Conservation (phyloP, 2,888 invertebrate genomes). For the Aricia artaxerxes region DNA sequence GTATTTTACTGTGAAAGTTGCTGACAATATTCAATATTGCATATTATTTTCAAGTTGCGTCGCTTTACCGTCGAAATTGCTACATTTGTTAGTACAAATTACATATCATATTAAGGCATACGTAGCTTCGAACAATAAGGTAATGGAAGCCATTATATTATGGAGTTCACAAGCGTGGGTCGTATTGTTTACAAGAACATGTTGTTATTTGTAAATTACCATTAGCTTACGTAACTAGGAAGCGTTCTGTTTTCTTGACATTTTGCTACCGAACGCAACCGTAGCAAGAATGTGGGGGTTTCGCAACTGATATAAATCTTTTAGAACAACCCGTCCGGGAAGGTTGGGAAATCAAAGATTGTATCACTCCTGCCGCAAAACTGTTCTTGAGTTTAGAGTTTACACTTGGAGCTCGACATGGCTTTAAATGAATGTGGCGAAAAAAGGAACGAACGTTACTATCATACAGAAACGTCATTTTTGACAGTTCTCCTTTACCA, state of each 20-base stretch:
- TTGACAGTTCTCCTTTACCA: too few relatives aligned
- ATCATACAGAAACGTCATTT: too few relatives aligned
- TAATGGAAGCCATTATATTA: conserved; percentile 1
- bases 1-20: too few relatives aligned
- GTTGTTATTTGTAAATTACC: conserved; percentile 31
- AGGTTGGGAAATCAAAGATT: conserved; percentile 17
- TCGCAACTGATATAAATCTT: conserved; percentile 10
- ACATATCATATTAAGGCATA: background rate
- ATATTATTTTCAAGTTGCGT: too few relatives aligned
- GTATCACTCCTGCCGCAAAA: conserved; percentile 11
- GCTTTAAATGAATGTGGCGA: too few relatives aligned
- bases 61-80: too few relatives aligned
- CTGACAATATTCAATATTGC: too few relatives aligned
- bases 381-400: background rate
- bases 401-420: too few relatives aligned
- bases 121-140: background rate
- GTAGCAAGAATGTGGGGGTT: conserved; percentile 3
- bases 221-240: conserved; percentile 34
- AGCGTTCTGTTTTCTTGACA: conserved; percentile 35
- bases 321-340: background rate
- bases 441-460: too few relatives aligned
- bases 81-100: background rate
- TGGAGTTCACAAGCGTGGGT: conserved; percentile 1
- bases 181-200: conserved; percentile 2
- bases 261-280: conserved; percentile 11